A percentile compares a stretch with the other conserved stretches of the same genome.
phyloP scores from a whole-genome alignment of 2,888 invertebrate species.

The Zygothrica quintamaculata region DNA sequence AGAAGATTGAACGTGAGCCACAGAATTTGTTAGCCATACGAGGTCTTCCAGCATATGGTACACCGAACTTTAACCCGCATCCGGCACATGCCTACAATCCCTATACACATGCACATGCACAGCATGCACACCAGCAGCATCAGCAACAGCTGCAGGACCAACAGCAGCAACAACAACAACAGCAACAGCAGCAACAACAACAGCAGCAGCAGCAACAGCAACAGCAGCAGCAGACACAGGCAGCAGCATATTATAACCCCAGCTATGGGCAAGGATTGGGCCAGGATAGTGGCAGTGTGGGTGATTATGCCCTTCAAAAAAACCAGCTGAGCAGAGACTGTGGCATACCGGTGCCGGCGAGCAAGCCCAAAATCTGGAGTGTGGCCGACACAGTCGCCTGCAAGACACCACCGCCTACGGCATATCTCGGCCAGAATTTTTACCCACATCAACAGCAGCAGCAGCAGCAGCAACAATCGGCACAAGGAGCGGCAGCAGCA shows the following conservation, averaged over 20 bases:
- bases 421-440: slow-evolving; percentile 83
- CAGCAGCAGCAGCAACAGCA: slow-evolving; percentile 85
- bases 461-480: slow-evolving; percentile 50
- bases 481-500: slow-evolving; percentile 50
- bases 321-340: slow-evolving; percentile 89
- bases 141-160: slow-evolving; percentile 64
- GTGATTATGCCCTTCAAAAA: slow-evolving; percentile 85
- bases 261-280: slow-evolving; percentile 52
- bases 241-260: slow-evolving; percentile 65
- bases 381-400: slow-evolving; percentile 96
- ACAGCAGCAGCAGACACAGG: slow-evolving; percentile 55
- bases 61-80: slow-evolving; percentile 54
- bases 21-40: slow-evolving; percentile 81
- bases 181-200: slow-evolving; percentile 73
- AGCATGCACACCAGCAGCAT: slow-evolving; percentile 86
- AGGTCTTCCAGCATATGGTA: slow-evolving; percentile 63
- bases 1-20: slow-evolving; percentile 90
- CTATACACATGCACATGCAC: slow-evolving; percentile 83
- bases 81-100: slow-evolving; percentile 62
- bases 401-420: slow-evolving; percentile 86
- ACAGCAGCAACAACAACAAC: slow-evolving; percentile 51
- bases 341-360: slow-evolving; percentile 93
- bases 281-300: slow-evolving; percentile 83
- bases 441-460: slow-evolving; percentile 65
- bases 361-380: slow-evolving; percentile 97